phyloP scores from a whole-genome alignment of 2,797 vertebrate genomes.

The Gastrophryne carolinensis region DNA sequence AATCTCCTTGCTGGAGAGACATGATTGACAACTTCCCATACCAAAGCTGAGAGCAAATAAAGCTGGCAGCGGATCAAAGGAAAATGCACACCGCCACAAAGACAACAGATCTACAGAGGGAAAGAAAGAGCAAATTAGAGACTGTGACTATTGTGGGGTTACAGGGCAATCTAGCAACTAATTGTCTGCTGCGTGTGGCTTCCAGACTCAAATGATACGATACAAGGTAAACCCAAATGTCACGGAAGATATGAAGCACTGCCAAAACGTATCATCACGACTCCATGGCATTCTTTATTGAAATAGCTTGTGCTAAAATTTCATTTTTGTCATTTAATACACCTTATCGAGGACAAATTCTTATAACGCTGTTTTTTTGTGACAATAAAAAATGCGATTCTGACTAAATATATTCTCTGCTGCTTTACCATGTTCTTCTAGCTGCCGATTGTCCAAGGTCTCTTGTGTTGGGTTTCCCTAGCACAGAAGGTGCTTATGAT shows the following conservation, averaged over 20 bases:
- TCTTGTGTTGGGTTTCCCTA: no score
- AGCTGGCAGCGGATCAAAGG: slow-evolving; percentile 39
- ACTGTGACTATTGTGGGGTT: slow-evolving; percentile 21
- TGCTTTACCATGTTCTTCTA: no score
- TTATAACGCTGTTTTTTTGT: background rate
- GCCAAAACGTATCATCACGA: background rate
- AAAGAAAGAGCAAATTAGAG: slow-evolving; percentile 34
- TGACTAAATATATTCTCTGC: no score
- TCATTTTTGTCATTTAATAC: background rate
- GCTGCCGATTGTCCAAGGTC: no score
- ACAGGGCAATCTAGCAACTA: slow-evolving; percentile 34
- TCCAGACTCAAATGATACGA: background rate
- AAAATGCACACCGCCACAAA: slow-evolving; percentile 31
- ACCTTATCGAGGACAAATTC: background rate
- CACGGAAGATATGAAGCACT: background rate
- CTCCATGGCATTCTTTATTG: background rate
- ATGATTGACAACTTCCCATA: slow-evolving; percentile 45
- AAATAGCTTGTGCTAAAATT: background rate
- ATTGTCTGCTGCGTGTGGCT: slow-evolving; percentile 27
- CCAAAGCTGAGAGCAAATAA: slow-evolving; percentile 45
- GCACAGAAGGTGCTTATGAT: no score
- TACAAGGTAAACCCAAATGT: slow-evolving; percentile 13
- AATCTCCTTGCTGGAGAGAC: slow-evolving; percentile 28
- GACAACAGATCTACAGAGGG: slow-evolving; percentile 34
- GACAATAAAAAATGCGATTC: no score